Evolutionary conservation across 1,140 invertebrate species (phyloP).

Genomic region (Notospermus geniculatus): DNA sequence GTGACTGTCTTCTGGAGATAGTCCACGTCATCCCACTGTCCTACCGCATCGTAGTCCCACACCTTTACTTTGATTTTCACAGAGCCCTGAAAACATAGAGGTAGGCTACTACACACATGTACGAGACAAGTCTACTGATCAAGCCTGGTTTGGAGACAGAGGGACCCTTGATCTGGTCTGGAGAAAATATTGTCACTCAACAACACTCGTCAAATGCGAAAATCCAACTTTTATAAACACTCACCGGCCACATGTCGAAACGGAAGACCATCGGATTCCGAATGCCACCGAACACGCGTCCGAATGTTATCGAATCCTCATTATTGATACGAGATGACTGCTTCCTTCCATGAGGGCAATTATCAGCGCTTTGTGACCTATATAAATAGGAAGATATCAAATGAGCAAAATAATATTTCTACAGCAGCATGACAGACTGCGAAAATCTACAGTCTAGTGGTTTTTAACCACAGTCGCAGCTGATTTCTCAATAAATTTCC

Average conservation of each 20-base stretch:
- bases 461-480: no score
- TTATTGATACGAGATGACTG: slow-evolving; percentile 24
- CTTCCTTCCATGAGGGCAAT: slow-evolving; percentile 24
- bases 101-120: no score
- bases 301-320: slow-evolving; percentile 28
- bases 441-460: no score
- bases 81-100: slow-evolving; percentile 20
- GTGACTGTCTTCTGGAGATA: slow-evolving; percentile 17
- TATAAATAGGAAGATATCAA: neutral
- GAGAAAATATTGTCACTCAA: no score
- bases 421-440: no score
- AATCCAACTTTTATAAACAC: no score
- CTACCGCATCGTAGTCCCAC: slow-evolving; percentile 28
- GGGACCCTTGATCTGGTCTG: no score
- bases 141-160: no score
- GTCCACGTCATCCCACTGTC: slow-evolving; percentile 30
- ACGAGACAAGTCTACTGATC: no score
- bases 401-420: neutral
- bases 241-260: slow-evolving; percentile 30
- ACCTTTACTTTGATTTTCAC: slow-evolving; percentile 30
- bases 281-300: slow-evolving; percentile 22
- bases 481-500: no score
- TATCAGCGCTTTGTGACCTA: slow-evolving; percentile 9
- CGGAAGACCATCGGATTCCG: slow-evolving; percentile 30
- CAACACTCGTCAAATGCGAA: no score